A percentile compares a stretch with the other conserved stretches of the same genome.
Evolutionary conservation across 2,113 vertebrate species (phyloP).

Genomic region (Procavia capensis): DNA sequence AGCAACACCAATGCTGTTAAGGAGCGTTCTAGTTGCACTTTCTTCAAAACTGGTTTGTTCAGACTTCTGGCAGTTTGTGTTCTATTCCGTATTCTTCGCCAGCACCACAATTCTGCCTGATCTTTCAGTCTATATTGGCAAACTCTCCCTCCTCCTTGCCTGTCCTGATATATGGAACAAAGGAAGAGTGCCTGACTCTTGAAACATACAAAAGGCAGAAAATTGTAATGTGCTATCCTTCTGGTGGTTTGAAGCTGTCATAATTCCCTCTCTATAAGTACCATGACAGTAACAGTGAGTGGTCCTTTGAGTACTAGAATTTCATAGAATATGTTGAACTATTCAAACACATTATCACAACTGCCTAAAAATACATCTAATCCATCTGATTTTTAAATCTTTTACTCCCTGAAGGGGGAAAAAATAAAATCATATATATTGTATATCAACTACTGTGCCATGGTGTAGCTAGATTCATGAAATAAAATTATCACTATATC

Average conservation of each 20-base stretch:
- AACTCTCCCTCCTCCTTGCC: neutral
- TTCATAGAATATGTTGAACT: neutral
- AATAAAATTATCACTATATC: neutral
- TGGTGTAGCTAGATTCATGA: neutral
- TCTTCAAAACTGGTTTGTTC: neutral
- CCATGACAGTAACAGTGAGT: neutral
- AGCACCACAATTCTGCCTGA: neutral
- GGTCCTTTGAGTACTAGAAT: neutral
- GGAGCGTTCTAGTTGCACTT: neutral
- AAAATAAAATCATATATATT: neutral
- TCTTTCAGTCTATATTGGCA: neutral
- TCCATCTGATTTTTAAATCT: neutral
- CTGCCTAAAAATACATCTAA: slow-evolving; percentile 13
- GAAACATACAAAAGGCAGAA: neutral
- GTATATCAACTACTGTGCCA: neutral
- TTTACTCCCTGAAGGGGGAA: neutral
- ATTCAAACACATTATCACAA: neutral
- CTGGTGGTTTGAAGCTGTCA: neutral
- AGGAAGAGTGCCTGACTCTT: neutral
- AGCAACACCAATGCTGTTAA: neutral
- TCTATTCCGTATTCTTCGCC: neutral
- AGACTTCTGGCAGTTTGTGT: neutral
- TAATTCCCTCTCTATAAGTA: neutral
- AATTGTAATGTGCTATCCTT: neutral
- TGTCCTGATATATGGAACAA: neutral